phyloP scores from a whole-genome alignment of 2,113 vertebrate genomes.

The Vombatus ursinus region DNA sequence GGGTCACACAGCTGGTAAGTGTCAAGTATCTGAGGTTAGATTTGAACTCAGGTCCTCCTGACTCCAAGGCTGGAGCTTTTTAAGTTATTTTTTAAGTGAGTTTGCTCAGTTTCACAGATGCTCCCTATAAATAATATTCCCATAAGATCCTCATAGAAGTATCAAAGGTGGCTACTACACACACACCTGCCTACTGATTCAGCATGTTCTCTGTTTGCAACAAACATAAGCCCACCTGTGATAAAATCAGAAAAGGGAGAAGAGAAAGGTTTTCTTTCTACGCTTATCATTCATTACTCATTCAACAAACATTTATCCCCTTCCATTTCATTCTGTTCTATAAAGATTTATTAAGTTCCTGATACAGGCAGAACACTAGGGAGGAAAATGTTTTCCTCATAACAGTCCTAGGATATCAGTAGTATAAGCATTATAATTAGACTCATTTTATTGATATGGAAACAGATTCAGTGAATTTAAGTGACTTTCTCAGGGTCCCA shows the following conservation, averaged over 20 bases:
- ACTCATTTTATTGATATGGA: not conserved
- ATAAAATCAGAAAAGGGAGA: not conserved
- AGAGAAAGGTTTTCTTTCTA: not conserved
- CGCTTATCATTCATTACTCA: not conserved
- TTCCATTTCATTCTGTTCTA: not conserved
- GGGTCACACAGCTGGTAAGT: no score
- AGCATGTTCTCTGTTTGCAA: not conserved
- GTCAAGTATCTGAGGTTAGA: no score
- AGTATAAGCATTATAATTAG: not conserved
- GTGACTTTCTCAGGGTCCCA: not conserved
- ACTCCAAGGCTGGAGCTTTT: no score
- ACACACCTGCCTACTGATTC: not conserved
- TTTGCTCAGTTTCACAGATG: not conserved
- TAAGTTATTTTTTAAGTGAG: not conserved
- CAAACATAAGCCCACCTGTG: not conserved
- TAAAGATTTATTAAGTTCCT: not conserved
- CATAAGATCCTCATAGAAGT: not conserved
- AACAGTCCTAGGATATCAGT: not conserved
- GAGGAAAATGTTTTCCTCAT: not conserved
- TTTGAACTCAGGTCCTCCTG: no score
- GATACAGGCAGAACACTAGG: not conserved
- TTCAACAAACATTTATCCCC: not conserved
- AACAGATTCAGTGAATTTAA: not conserved
- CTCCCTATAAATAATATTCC: not conserved
- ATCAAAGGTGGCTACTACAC: not conserved